A percentile compares a stretch with the other conserved stretches of the same genome.
Conservation (phyloP, 2,888 invertebrate genomes). For the Clivina fossor region DNA sequence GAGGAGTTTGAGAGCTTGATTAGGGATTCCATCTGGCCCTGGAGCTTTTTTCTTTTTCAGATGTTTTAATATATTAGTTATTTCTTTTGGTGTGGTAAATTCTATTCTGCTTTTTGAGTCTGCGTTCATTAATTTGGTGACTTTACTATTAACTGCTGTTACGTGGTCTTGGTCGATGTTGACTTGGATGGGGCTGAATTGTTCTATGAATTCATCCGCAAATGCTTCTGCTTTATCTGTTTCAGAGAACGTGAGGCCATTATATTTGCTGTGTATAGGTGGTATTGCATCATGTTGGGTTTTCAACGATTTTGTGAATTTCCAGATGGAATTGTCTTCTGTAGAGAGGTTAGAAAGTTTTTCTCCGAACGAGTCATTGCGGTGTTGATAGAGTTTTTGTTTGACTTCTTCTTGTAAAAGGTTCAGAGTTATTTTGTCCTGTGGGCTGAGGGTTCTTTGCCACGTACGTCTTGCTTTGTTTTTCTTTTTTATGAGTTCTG, state of each 20-base stretch:
- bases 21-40: not conserved
- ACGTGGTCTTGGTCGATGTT: not conserved
- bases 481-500: too few species aligned
- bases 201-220: too few species aligned
- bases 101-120: not conserved
- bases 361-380: slow-evolving; percentile 13
- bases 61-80: not conserved
- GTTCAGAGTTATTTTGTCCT: not conserved
- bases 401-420: slow-evolving; percentile 3
- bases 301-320: not conserved
- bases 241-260: not conserved
- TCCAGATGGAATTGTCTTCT: slow-evolving; percentile 16
- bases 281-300: not conserved
- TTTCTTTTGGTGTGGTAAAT: not conserved
- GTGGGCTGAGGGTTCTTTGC: not conserved
- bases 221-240: not conserved
- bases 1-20: not conserved
- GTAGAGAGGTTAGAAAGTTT: slow-evolving; percentile 5
- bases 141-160: not conserved
- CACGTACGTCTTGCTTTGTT: not conserved
- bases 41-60: not conserved
- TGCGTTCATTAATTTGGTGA: not conserved
- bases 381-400: slow-evolving; percentile 2
- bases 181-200: not conserved
- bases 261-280: too few species aligned